A percentile compares a stretch with the other conserved stretches of the same genome.
Conservation (phyloP, 2,113 vertebrate species). For the Dicrurus megarhynchus region DNA sequence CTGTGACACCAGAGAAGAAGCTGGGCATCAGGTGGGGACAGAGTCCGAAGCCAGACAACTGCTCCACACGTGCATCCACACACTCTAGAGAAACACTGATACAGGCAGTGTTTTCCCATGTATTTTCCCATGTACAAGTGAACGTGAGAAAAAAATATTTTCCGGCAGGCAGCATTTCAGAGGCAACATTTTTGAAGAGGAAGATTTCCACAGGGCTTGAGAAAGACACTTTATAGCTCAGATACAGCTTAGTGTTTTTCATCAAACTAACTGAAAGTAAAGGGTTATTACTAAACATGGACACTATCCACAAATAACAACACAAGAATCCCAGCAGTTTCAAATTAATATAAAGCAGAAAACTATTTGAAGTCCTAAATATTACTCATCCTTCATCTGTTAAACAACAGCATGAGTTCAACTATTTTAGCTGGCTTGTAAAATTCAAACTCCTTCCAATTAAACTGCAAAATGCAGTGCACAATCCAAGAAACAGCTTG, state of each 20-base stretch:
- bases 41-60: not conserved
- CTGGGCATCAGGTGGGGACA: not conserved
- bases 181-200: not conserved
- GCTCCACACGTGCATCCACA: not conserved
- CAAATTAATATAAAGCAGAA: not conserved
- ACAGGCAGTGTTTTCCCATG: not conserved
- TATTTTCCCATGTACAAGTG: not conserved
- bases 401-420: conserved; percentile 28
- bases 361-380: not conserved
- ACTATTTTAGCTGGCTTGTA: conserved; percentile 18
- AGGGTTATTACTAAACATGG: not conserved
- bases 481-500: not conserved
- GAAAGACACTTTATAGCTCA: not conserved
- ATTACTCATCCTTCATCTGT: not conserved
- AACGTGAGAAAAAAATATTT: not conserved
- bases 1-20: not conserved
- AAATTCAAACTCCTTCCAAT: not conserved
- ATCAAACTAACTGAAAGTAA: not conserved
- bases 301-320: not conserved
- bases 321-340: not conserved
- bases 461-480: not conserved
- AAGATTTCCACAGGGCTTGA: not conserved
- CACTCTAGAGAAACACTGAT: not conserved
- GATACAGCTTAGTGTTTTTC: not conserved
- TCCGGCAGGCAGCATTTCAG: not conserved